Percentiles rank a stretch among this genome's conserved stretches.
These are phyloP conservation scores for Hypotaenidia okinawae DNA, from an alignment of 2,797 vertebrate genomes.

Conservation along the genomic window DNA sequence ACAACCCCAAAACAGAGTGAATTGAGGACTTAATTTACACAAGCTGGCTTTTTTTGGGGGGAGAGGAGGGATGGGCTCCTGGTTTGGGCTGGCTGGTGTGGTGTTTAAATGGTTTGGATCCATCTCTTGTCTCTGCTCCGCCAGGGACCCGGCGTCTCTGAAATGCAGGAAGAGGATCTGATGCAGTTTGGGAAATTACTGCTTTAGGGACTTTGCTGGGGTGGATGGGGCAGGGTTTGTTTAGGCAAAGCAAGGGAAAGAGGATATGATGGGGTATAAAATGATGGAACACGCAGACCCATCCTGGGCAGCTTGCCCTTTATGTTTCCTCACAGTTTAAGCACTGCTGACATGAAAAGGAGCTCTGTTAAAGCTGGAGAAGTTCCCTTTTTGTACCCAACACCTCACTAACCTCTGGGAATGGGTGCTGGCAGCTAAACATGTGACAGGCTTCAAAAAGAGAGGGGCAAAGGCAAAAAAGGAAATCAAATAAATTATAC, in stretches of 20 bases:
- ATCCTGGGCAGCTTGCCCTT: not conserved
- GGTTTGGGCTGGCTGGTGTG: accelerated
- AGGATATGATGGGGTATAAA: not conserved
- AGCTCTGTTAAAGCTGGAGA: not conserved
- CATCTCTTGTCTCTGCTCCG: not conserved
- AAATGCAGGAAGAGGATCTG: not conserved
- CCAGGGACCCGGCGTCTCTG: not conserved
- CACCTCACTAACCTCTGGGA: not conserved
- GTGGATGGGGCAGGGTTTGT: not conserved
- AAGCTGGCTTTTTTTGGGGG: not conserved
- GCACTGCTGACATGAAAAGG: not conserved
- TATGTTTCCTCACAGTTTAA: not conserved
- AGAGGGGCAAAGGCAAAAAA: accelerated
- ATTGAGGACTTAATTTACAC: accelerated
- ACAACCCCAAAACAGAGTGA: no score
- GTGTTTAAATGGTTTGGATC: not conserved
- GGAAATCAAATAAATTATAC: not conserved
- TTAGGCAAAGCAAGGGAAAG: not conserved
- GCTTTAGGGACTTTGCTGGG: not conserved
- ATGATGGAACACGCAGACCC: accelerated
- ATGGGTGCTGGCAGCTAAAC: not conserved
- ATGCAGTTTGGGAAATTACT: not conserved
- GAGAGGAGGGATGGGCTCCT: not conserved
- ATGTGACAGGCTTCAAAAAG: not conserved
- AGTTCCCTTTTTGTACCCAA: not conserved